Base-by-base conservation (phyloP, 2,797 vertebrate species). In the Lophura swinhoii region DNA sequence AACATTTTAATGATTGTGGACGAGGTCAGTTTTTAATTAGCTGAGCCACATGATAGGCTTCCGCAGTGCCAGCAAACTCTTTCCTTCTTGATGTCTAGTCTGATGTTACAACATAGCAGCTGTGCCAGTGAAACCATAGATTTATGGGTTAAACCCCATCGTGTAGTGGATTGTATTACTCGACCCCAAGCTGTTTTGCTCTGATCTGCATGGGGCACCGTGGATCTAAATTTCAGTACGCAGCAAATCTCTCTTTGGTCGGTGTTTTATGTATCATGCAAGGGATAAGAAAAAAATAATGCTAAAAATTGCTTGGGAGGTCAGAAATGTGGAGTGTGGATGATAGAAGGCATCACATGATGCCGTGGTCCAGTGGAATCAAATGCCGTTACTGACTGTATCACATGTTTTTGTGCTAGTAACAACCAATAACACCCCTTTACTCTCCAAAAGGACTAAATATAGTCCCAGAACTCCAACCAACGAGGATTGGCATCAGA, bases 1-100 rank as follows among this genome's bases (percentile, higher is more conserved):
- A 94, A 92, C 94, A 93, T 72, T 91, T 41, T 92, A 93, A 86
- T 94, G 94, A 83, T 94, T 44, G 15, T 44, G 84, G 93, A 66
- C 90, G 48, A 58, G 94, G 94, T 90, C 94, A 93, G 96, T 90
- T 96, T 96, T 91, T 95, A 96, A 94, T 96, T 96, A 96, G 86
- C 91, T 26, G 90, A 96, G 90, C 94, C 91, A 87, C 94, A 95
- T 96, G 96, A 95, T 72, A 87, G 90, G 71, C 41, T 74, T 85
- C 76, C 0, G 0, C 72, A 6, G 88, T 76, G 95, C 96, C 96
- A 96, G 93, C 90, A 88, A 63, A 94, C 90, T 70, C 74, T 90
- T 90, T 84, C 64, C 90, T 64, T 71, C 2, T n/a, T 66, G 95
- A 35, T 94, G 93, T 84, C 91, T 94, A 29, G 80, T 39, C 60